Evolutionary conservation across 1,140 invertebrate species (phyloP).

Genomic region (Drosophila bocqueti): DNA sequence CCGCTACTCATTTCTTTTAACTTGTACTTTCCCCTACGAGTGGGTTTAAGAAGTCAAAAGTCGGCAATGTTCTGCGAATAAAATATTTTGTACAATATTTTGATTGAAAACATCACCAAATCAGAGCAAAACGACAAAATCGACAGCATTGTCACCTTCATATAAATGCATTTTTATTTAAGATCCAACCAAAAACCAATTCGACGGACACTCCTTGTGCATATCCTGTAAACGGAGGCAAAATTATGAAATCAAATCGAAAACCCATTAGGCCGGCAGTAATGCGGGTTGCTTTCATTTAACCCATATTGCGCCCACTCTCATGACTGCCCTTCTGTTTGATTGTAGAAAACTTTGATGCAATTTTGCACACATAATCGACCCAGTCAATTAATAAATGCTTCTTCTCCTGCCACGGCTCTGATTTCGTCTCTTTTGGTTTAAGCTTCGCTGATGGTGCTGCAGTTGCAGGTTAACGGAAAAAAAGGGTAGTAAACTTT

Average conservation of each 20-base stretch:
- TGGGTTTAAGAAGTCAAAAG: not conserved
- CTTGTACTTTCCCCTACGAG: not conserved
- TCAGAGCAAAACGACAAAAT: too few relatives aligned
- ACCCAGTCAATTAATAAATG: constrained; percentile 72
- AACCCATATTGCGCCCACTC: constrained; percentile 12
- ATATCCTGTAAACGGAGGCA: not conserved
- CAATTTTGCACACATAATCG: constrained; percentile 45
- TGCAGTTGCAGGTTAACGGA: constrained; percentile 34
- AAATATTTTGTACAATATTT: not conserved
- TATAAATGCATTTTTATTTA: not conserved
- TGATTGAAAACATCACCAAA: too few relatives aligned
- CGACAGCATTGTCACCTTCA: not conserved
- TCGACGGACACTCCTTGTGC: not conserved
- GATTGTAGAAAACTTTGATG: constrained; percentile 26
- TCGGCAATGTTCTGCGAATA: not conserved
- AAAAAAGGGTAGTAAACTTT: not conserved
- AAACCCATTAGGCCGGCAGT: constrained; percentile 39
- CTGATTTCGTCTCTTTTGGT: constrained; percentile 32
- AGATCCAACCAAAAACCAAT: not conserved
- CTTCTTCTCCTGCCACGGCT: constrained; percentile 40
- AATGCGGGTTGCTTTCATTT: constrained; percentile 44
- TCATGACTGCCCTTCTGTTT: constrained; percentile 13
- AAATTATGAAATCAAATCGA: constrained; percentile 57
- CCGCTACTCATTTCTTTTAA: not conserved
- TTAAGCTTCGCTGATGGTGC: constrained; percentile 32